Evolutionary conservation across 2,888 invertebrate species (phyloP).

Genomic region (Gymnosoma rotundatum): DNA sequence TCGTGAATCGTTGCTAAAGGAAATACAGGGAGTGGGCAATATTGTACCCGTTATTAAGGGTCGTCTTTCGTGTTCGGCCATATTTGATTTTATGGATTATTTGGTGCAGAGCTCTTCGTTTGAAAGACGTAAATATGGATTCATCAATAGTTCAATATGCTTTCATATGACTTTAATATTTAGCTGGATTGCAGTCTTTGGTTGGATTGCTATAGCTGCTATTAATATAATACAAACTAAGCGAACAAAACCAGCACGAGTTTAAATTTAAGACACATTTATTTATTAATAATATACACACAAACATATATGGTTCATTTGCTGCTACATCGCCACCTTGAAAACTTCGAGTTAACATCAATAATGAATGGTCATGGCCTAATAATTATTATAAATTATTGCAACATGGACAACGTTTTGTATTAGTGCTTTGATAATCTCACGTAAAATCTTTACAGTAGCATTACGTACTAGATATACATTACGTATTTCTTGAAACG

Average conservation of each 20-base stretch:
- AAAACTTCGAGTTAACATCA: too few relatives aligned
- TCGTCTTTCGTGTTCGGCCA: constrained; percentile 88
- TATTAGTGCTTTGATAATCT: too few relatives aligned
- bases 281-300: too few relatives aligned
- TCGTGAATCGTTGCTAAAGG: constrained; percentile 86
- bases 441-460: too few relatives aligned
- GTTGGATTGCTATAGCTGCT: constrained; percentile 84
- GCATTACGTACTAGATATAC: too few relatives aligned
- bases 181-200: constrained; percentile 85
- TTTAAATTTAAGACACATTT: constrained; percentile 71
- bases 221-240: constrained; percentile 84
- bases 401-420: too few relatives aligned
- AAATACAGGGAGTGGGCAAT: constrained; percentile 81
- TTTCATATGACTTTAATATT: constrained; percentile 86
- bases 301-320: too few relatives aligned
- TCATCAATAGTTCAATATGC: constrained; percentile 88
- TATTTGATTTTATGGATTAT: constrained; percentile 93
- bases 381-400: too few relatives aligned
- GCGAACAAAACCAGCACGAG: constrained; percentile 77
- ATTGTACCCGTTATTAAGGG: constrained; percentile 81
- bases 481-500: too few relatives aligned
- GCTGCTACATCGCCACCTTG: too few relatives aligned
- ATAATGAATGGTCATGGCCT: too few relatives aligned
- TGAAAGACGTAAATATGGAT: constrained; percentile 85
- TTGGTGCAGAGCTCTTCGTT: constrained; percentile 87